phyloP scores from a whole-genome alignment of 1,140 invertebrate species.

The Trachymyrmex septentrionalis region DNA sequence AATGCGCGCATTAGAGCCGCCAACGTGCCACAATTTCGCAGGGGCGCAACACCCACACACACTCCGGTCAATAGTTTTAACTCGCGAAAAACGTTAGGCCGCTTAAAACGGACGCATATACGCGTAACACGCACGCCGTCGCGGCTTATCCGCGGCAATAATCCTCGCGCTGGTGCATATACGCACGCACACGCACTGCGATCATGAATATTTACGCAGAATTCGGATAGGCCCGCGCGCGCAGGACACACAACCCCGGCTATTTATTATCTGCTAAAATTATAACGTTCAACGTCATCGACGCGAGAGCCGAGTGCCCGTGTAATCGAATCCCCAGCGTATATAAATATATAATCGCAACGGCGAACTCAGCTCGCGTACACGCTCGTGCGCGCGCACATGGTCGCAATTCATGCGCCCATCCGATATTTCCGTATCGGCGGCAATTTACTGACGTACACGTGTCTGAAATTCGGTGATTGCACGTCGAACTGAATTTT shows the following conservation, averaged over 20 bases:
- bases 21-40: slow-evolving; percentile 62
- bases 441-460: slow-evolving; percentile 68
- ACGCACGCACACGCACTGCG: slow-evolving; percentile 11
- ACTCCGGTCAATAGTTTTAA: slow-evolving; percentile 54
- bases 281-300: slow-evolving; percentile 67
- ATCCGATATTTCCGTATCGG: slow-evolving; percentile 72
- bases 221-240: not conserved
- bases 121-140: slow-evolving; percentile 1
- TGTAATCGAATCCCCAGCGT: slow-evolving; percentile 66
- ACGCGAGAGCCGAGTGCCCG: slow-evolving; percentile 63
- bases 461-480: slow-evolving; percentile 73
- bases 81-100: slow-evolving; percentile 62
- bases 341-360: slow-evolving; percentile 73
- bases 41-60: slow-evolving; percentile 36
- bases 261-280: slow-evolving; percentile 74
- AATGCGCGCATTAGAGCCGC: slow-evolving; percentile 55
- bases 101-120: slow-evolving; percentile 55
- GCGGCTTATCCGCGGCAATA: slow-evolving; percentile 55
- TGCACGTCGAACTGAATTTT: slow-evolving; percentile 69
- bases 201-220: slow-evolving; percentile 66
- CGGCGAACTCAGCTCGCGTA: not conserved
- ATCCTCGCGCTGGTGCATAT: slow-evolving; percentile 22
- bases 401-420: slow-evolving; percentile 66
- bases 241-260: slow-evolving; percentile 42
- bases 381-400: not conserved